Evolutionary conservation across 2,113 vertebrate genomes (phyloP), one percentile per base, ranked within the genome.

Genomic region (Tenrec ecaudatus): DNA sequence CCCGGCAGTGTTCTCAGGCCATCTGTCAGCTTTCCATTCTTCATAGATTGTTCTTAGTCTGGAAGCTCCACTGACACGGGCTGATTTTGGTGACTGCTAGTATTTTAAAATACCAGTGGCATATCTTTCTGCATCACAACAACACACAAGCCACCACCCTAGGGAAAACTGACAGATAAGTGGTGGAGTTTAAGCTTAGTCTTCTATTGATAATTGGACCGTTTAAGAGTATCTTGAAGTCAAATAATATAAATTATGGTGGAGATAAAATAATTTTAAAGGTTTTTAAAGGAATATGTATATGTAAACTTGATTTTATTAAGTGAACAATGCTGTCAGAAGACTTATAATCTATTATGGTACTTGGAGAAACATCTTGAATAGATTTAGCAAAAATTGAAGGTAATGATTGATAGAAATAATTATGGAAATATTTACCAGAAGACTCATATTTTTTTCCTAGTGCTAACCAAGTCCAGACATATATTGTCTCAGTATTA

Each of bases 321-420:
- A 76, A 73, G 40, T 88, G 27, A 75, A 36, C 11, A 68, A 1
- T 57, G 25, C 6, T 53, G 1, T 22, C 43, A 57, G 27, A 2
- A 19, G 11, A 57, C 3, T 38, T 60, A 77, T 53, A 53, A 53
- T 53, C 47, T 53, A 53, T 53, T 53, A 53, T 53, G 12, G 47
- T 53, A 53, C 47, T 8, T 12, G 75, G 7, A 90, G 82, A 53
- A 53, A 14, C 47, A 58, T 2, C 25, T 3, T 79, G 6, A 23
- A 33, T 80, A 27, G 81, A 33, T 78, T 75, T 12, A 81, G 2
- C 43, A 71, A 69, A 17, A 64, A n/a, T 79, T 90, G 58, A 75
- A 89, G 71, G 6, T 47, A 66, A 62, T 38, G 36, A 33, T 38
- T 88, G 90, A 69, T 89, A 90, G 29, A 14, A 94, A 69, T 90